phyloP scores from a whole-genome alignment of 2,888 invertebrate species.

The Melinaea marsaeus region DNA sequence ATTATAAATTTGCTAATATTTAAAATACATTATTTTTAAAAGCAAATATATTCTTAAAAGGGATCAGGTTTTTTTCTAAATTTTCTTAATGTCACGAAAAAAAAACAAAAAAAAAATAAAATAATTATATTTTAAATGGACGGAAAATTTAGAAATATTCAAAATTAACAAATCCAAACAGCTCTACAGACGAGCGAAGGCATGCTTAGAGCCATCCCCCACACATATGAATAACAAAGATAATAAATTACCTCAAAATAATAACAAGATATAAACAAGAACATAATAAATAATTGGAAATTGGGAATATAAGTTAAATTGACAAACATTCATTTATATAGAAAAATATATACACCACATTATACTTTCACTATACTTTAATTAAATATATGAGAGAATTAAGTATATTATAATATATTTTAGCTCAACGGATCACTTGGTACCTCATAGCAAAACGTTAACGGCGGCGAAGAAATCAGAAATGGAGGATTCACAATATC shows the following conservation, averaged over 20 bases:
- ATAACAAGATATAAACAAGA: neutral
- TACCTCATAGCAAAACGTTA: conserved; percentile 71
- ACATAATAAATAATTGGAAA: neutral
- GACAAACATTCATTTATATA: neutral
- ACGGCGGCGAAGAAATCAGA: conserved; percentile 62
- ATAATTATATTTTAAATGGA: conserved; percentile 15
- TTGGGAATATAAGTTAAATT: neutral
- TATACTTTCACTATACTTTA: neutral
- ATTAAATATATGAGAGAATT: neutral
- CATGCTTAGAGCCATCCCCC: conserved; percentile 33
- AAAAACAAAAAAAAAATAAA: too few relatives aligned
- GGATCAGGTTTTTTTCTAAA: conserved; percentile 21
- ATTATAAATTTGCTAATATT: neutral
- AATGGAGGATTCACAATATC: conserved; percentile 72
- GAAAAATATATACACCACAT: neutral
- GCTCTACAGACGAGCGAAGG: conserved; percentile 43
- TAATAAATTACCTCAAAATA: conserved; percentile 11
- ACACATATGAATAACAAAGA: conserved; percentile 24
- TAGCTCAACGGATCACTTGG: conserved; percentile 69
- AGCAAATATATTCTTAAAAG: conserved; percentile 19
- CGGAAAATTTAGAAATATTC: conserved; percentile 36
- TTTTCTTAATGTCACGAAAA: conserved; percentile 22
- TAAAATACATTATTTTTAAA: neutral
- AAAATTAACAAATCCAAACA: conserved; percentile 30
- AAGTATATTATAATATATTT: conserved; percentile 32